Base-by-base conservation (phyloP, 2,888 invertebrate genomes). In the Carcina quercana region DNA sequence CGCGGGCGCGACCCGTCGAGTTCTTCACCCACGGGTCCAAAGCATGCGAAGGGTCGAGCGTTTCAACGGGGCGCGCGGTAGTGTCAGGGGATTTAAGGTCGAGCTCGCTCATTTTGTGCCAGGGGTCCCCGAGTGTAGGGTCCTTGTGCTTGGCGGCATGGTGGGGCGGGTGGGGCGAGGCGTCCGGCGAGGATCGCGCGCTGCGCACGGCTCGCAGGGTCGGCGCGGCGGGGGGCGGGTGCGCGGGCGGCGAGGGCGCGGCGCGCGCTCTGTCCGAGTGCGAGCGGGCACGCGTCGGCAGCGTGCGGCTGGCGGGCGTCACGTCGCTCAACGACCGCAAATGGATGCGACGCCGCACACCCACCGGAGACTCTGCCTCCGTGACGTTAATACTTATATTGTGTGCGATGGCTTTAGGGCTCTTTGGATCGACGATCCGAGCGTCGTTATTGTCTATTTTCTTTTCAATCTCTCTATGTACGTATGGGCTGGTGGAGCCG, bases 291-390 rank as follows among this genome's bases (percentile, higher is more conserved):
- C 82, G 80, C 34, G 67, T 60, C 33, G 63, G 50, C 17, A 49
- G 56, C 25, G 69, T 57, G 62, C 82, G 59, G 53, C 76, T 45
- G 47, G 76, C 65, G 29, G 76, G 74, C 42, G 79, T 79, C 42
- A 85, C 76, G 59, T 83, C 78, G 51, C 83, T 76, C 34, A 75
- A 65, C 47, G 78, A 75, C 51, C 86, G 66, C 63, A 79, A 56
- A 60, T 84, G 84, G 26, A 68, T 51, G 32, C 80, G 78, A n/a
- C 75, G 74, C 3, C 76, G 74, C 43, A 52, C 63, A 59, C 74
- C 50, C 52, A 60, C 33, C 45, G 83, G 57, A 58, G 85, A 74
- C 55, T 85, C 70, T 34, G 76, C 56, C 51, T 78, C 70, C 13
- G 79, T 83, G 37, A 84, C 73, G 56, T 65, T 82, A 43, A 82